Evolutionary conservation across 2,888 invertebrate genomes (phyloP).

Genomic region (Lobophora halterata): DNA sequence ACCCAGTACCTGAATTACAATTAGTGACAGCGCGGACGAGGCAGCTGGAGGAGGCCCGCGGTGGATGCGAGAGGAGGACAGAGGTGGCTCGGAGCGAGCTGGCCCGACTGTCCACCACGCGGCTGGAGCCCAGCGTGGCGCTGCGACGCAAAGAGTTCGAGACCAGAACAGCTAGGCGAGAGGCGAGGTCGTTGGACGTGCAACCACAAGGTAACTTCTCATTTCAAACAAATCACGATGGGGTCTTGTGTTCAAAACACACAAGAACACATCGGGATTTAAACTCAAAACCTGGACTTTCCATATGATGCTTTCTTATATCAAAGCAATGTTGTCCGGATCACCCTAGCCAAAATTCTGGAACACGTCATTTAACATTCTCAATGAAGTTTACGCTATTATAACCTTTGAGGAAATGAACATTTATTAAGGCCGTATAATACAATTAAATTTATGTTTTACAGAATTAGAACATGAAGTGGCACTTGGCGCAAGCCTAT

Average conservation of each 20-base stretch:
- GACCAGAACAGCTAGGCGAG: conserved; percentile 68
- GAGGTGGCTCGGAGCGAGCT: conserved; percentile 85
- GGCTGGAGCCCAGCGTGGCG: conserved; percentile 88
- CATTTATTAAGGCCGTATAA: too few species aligned
- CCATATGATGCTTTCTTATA: too few species aligned
- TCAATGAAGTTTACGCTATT: too few species aligned
- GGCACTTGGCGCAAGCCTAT: conserved; percentile 79
- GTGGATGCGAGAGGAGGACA: conserved; percentile 83
- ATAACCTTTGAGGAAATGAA: too few species aligned
- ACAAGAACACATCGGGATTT: too few species aligned
- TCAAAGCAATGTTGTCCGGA: too few species aligned
- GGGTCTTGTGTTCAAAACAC: too few species aligned
- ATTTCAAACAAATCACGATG: too few species aligned
- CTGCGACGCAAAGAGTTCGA: conserved; percentile 87
- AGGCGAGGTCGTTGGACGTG: conserved; percentile 71
- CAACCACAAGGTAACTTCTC: conserved; percentile 53
- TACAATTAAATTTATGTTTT: conserved; percentile 22
- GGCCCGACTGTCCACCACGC: conserved; percentile 83
- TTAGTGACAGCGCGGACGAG: conserved; percentile 87
- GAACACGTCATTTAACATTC: too few species aligned
- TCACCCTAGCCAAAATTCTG: too few species aligned
- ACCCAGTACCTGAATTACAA: conserved; percentile 78
- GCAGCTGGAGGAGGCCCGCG: conserved; percentile 86
- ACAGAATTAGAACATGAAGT: conserved; percentile 74
- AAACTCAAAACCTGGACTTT: too few species aligned